Evolutionary conservation across 2,113 vertebrate genomes (phyloP).

Genomic region (Nasalis larvatus): DNA sequence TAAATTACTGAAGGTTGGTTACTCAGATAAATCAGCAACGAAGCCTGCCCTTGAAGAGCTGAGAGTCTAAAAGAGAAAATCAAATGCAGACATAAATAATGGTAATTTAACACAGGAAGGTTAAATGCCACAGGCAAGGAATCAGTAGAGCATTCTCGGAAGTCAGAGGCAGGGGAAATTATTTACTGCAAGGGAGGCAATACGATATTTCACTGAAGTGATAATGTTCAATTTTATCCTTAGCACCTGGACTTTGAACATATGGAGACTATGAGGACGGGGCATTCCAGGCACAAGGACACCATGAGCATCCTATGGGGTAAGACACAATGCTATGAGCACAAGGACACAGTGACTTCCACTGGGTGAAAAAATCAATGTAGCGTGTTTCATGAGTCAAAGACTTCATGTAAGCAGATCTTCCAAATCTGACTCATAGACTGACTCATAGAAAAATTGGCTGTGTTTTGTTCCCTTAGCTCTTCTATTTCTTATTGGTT

Average conservation of each 20-base stretch:
- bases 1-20: neutral
- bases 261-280: neutral
- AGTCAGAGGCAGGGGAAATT: neutral
- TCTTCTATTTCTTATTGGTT: neutral
- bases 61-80: conserved; percentile 25
- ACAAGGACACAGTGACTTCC: neutral
- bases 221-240: neutral
- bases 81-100: neutral
- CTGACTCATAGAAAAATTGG: neutral
- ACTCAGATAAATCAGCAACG: conserved; percentile 35
- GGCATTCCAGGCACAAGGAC: neutral
- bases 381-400: neutral
- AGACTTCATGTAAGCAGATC: neutral
- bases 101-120: conserved; percentile 1
- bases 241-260: neutral
- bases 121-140: neutral
- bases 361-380: neutral
- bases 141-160: neutral
- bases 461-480: neutral
- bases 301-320: neutral
- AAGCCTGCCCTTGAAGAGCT: neutral
- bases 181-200: neutral
- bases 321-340: neutral
- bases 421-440: neutral
- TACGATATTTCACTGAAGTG: neutral